Evolutionary conservation across 2,797 vertebrate species (phyloP).

Genomic region (Scyliorhinus canicula): DNA sequence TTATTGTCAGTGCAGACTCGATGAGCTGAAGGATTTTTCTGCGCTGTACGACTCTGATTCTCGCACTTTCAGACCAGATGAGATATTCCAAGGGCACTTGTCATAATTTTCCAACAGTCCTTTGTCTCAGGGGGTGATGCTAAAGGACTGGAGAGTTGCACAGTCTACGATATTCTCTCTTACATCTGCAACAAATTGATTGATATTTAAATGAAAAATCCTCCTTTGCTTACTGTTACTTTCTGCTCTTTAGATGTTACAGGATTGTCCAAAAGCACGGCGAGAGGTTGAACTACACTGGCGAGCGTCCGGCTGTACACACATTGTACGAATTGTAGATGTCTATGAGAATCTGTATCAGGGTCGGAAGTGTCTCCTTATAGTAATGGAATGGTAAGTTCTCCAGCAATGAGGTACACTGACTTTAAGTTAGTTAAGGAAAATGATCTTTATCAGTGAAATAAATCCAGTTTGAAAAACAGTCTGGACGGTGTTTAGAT

Average conservation of each 20-base stretch:
- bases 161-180: neutral
- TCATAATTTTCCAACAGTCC: neutral
- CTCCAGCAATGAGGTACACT: neutral
- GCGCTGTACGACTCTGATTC: too few species aligned
- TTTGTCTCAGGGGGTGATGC: too few species aligned
- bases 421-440: neutral
- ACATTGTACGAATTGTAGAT: conserved; percentile 90
- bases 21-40: too few species aligned
- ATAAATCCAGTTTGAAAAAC: neutral
- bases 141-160: too few species aligned
- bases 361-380: conserved; percentile 82
- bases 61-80: too few species aligned
- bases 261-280: conserved; percentile 89
- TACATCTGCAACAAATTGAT: neutral
- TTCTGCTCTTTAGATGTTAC: conserved; percentile 71
- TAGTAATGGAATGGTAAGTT: conserved; percentile 96
- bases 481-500: neutral
- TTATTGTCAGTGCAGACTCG: too few species aligned
- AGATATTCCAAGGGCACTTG: neutral
- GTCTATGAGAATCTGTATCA: conserved; percentile 96
- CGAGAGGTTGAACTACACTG: conserved; percentile 92
- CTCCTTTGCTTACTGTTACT: neutral
- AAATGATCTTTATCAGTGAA: neutral
- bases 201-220: neutral
- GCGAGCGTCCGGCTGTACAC: conserved; percentile 82